Evolutionary conservation across 2,113 vertebrate genomes (phyloP), one percentile per base, ranked within the genome.

Genomic region (Centropus bengalensis): DNA sequence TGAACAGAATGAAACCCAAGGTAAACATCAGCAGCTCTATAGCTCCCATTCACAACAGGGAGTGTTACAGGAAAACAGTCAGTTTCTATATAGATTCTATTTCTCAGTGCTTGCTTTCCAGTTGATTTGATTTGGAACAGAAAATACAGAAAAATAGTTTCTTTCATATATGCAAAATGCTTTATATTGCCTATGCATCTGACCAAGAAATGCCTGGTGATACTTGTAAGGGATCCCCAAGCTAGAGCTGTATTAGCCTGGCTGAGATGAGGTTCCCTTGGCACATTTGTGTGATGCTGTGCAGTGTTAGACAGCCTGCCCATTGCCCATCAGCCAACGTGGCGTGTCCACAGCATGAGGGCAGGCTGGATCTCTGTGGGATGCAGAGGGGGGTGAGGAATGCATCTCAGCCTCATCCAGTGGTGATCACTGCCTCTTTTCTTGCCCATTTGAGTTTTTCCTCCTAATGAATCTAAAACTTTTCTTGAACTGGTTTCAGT

Each of bases 341-440:
- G 6, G 2, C 0, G 2, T 23, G 63, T 32, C 59, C 27, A 5
- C 64, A 5, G 2, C 1, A 1, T 0, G 1, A 23, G 23, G 5
- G 5, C 27, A 63, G 14, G 47, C 30, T 1, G 1, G 30, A 14
- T 59, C 44, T 60, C 54, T 1, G 3, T 15, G 22, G 33, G 10
- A 49, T 8, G 16, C 2, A 1, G 63, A 28, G n/a, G 5, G 11
- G 1, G 2, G 11, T 32, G 26, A 33, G 19, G 19, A 14, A 5
- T 30, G 24, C 20, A 58, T 24, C n/a, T 87, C 36, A 19, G 15
- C 36, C 24, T 33, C 30, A 51, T 84, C 22, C 55, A 59, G 59
- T 62, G 18, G 15, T 20, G 54, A 42, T 15, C 0, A 0, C 32
- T 42, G 22, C 19, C 49, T 63, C 47, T 79, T 33, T 70, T 62